Conservation (phyloP, 2,113 vertebrate species). For the Smithornis capensis region DNA sequence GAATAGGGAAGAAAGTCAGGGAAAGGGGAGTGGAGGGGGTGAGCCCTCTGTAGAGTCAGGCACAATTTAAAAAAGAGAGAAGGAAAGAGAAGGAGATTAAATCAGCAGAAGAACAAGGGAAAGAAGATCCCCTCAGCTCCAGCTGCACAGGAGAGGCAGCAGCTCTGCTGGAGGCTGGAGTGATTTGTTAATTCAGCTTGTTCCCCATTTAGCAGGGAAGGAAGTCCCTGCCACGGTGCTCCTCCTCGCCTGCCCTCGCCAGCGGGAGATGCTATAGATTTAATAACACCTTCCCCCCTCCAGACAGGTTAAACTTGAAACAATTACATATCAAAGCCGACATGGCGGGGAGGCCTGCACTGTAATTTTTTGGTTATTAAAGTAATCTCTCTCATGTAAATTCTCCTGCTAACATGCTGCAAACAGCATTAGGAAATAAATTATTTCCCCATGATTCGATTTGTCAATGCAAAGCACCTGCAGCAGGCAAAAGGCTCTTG, state of each 20-base stretch:
- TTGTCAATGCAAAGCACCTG: conserved; percentile 86
- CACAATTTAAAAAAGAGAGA: background rate
- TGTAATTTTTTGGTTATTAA: conserved; percentile 88
- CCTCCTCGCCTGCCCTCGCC: conserved; percentile 68
- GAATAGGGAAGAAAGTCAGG: background rate
- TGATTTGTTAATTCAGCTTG: conserved; percentile 71
- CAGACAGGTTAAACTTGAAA: conserved; percentile 84
- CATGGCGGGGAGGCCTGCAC: conserved; percentile 73
- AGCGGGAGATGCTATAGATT: conserved; percentile 66
- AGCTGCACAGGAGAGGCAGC: background rate
- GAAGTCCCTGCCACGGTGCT: conserved; percentile 48
- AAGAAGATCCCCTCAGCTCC: background rate
- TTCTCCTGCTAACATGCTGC: conserved; percentile 76
- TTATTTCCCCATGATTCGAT: conserved; percentile 89
- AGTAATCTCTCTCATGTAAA: conserved; percentile 86
- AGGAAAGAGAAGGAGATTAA: background rate
- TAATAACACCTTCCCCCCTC: conserved; percentile 75
- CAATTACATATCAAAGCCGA: conserved; percentile 83
- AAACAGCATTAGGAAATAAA: conserved; percentile 86
- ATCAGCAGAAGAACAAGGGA: background rate
- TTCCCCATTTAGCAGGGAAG: conserved; percentile 67
- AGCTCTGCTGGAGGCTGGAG: conserved; percentile 34
- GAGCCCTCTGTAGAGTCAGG: background rate
- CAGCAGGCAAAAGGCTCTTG: conserved; percentile 82
- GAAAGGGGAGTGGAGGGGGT: accelerated